Percentiles rank a stretch among this genome's conserved stretches.
phyloP scores from a whole-genome alignment of 1,140 invertebrate genomes.

The Drosophila yakuba region DNA sequence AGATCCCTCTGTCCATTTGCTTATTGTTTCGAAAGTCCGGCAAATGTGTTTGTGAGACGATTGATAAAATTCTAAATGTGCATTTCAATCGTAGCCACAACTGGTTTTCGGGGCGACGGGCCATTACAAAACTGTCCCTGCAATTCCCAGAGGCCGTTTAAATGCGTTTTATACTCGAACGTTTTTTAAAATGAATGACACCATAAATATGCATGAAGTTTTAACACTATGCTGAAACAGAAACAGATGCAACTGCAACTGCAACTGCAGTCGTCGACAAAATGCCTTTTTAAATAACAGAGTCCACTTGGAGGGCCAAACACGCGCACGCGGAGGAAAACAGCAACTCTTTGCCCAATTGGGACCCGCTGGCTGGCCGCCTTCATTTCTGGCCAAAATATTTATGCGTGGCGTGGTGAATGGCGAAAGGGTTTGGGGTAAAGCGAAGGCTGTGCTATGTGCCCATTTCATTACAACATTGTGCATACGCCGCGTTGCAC shows the following conservation, averaged over 20 bases:
- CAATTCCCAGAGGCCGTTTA: conserved; percentile 56
- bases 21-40: conserved; percentile 28
- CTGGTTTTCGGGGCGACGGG: not conserved
- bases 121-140: conserved; percentile 10
- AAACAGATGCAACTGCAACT: conserved; percentile 62
- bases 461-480: conserved; percentile 82
- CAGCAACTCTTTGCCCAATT: conserved; percentile 46
- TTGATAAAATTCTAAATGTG: conserved; percentile 25
- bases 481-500: conserved; percentile 81
- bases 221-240: conserved; percentile 81
- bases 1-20: conserved; percentile 10
- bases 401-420: conserved; percentile 37
- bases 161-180: conserved; percentile 71
- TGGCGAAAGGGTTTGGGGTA: not conserved
- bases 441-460: conserved; percentile 17
- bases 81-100: conserved; percentile 16
- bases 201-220: conserved; percentile 83
- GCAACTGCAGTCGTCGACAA: conserved; percentile 19
- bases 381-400: conserved; percentile 42
- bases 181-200: conserved; percentile 81
- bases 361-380: conserved; percentile 14
- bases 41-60: conserved; percentile 20
- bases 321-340: conserved; percentile 30
- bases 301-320: conserved; percentile 50
- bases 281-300: conserved; percentile 81